A percentile compares a stretch with the other conserved stretches of the same genome.
Evolutionary conservation across 2,113 vertebrate species (phyloP).

Genomic region (Lepidothrix coronata): DNA sequence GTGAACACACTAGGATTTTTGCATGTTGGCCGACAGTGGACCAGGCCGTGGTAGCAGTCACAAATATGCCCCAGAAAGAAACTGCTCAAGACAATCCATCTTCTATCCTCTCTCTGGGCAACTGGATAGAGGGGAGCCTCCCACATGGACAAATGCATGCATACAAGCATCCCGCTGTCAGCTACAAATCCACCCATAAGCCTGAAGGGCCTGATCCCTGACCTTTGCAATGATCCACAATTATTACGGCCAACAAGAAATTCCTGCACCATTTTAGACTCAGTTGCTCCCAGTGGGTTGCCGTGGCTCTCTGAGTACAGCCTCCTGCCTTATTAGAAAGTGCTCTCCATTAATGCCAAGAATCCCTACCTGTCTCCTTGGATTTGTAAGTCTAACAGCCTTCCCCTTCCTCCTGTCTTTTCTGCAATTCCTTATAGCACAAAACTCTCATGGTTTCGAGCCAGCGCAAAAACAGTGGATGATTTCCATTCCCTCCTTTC

Average conservation of each 20-base stretch:
- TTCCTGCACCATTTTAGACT: background rate
- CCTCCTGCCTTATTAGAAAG: background rate
- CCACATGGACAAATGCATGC: background rate
- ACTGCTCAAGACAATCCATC: background rate
- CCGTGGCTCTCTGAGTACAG: background rate
- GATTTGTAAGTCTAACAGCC: background rate
- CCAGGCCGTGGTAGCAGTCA: background rate
- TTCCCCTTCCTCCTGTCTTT: background rate
- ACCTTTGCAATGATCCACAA: background rate
- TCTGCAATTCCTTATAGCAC: background rate
- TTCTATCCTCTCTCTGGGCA: background rate
- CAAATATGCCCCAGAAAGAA: background rate
- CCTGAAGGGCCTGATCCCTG: background rate
- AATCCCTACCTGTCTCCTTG: background rate
- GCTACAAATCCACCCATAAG: background rate
- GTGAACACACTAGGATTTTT: background rate
- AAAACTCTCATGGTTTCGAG: background rate
- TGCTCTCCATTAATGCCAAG: background rate
- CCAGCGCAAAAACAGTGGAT: background rate
- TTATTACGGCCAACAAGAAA: background rate
- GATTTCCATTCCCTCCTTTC: background rate
- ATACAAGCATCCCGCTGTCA: background rate
- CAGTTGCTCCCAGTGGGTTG: background rate
- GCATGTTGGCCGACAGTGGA: background rate
- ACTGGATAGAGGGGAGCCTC: background rate